Percentiles rank a stretch among this genome's conserved stretches.
phyloP scores from a whole-genome alignment of 2,113 vertebrate species.

The Rattus rattus region DNA sequence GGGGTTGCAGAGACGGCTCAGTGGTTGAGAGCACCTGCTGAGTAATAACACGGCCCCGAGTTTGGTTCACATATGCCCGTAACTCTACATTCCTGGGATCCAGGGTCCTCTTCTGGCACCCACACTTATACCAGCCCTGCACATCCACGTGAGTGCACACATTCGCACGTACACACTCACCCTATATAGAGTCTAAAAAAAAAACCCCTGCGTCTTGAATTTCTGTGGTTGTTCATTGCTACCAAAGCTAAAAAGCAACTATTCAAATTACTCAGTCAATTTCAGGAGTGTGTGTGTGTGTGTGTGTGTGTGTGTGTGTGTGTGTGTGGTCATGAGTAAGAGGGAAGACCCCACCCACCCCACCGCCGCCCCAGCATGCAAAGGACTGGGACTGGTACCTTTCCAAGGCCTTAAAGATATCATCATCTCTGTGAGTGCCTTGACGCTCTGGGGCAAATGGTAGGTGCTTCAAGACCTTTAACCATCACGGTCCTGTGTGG shows the following conservation, averaged over 20 bases:
- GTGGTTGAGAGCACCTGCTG: background rate
- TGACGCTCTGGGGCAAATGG: background rate
- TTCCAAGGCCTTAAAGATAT: background rate
- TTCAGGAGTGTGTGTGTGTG: background rate
- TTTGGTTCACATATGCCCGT: background rate
- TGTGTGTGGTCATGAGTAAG: background rate
- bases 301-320: too few species aligned
- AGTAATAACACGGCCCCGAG: background rate
- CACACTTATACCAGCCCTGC: background rate
- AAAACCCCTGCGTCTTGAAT: too few species aligned
- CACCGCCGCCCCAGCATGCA: too few species aligned
- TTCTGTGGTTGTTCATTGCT: too few species aligned
- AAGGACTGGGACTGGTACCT: background rate
- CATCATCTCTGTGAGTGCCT: fast-evolving
- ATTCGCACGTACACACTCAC: background rate
- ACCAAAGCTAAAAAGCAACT: background rate
- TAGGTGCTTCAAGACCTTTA: background rate
- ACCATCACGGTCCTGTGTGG: background rate
- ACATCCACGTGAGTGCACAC: background rate
- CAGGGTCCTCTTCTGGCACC: background rate
- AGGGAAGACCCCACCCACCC: background rate
- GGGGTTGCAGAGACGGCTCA: background rate
- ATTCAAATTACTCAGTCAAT: background rate
- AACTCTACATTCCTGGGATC: background rate
- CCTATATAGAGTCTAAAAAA: background rate